phyloP scores from a whole-genome alignment of 2,113 vertebrate species.

The Leptobrachium ailaonicum region DNA sequence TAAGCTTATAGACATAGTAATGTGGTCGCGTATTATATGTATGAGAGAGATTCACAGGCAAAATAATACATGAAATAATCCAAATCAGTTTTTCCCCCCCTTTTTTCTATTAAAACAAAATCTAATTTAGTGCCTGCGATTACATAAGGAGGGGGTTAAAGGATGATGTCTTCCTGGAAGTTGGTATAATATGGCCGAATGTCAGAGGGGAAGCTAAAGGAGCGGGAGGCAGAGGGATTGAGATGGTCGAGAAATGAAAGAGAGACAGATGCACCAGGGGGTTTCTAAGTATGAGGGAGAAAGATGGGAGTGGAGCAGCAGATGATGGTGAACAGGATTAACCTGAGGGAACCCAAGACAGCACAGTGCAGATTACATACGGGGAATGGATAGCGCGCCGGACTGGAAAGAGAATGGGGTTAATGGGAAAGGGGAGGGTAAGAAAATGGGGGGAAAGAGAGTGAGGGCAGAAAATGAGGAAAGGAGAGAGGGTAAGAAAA shows the following conservation, averaged over 20 bases:
- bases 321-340: constrained; percentile 35
- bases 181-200: neutral
- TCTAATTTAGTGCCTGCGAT: too few relatives aligned
- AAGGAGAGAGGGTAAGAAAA: neutral
- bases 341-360: constrained; percentile 37
- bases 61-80: too few relatives aligned
- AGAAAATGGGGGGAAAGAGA: neutral
- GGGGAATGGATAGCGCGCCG: neutral
- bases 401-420: too few relatives aligned
- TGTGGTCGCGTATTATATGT: too few relatives aligned
- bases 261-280: constrained; percentile 26
- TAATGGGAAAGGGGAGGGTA: too few relatives aligned
- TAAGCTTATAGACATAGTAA: too few relatives aligned
- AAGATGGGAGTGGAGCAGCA: constrained; percentile 6
- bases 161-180: neutral
- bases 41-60: neutral
- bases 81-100: too few relatives aligned
- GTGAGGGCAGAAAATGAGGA: constrained; percentile 13
- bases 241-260: neutral
- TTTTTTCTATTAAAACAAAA: too few relatives aligned
- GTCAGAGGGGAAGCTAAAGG: neutral
- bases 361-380: constrained; percentile 29
- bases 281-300: constrained; percentile 12
- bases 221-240: constrained; percentile 2
- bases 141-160: too few relatives aligned